Evolutionary conservation across 2,797 vertebrate genomes (phyloP).

Genomic region (Cryptoblepharus egeriae): DNA sequence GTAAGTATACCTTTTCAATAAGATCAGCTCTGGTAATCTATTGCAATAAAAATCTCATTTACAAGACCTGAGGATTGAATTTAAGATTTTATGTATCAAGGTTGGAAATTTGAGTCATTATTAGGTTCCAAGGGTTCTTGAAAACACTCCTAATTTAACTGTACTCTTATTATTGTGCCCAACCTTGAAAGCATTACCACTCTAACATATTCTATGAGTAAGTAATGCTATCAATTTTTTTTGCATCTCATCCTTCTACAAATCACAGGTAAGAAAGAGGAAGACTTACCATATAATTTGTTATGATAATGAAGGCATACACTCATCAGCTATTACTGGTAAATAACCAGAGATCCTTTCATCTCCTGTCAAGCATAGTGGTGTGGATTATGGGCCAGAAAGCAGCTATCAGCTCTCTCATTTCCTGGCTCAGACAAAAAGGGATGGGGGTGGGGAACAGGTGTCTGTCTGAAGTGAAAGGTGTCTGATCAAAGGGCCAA

Average conservation of each 20-base stretch:
- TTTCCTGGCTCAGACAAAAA: slow-evolving; percentile 91
- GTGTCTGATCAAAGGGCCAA: slow-evolving; percentile 90
- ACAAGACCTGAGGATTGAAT: background rate
- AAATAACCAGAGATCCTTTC: slow-evolving; percentile 89
- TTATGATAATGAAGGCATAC: slow-evolving; percentile 69
- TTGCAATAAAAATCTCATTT: background rate
- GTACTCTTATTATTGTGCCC: background rate
- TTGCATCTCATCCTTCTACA: slow-evolving; percentile 40
- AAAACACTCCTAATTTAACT: background rate
- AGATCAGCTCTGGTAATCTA: background rate
- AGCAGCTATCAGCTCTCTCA: slow-evolving; percentile 85
- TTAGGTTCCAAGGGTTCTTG: background rate
- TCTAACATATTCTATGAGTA: slow-evolving; percentile 28
- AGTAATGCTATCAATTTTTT: background rate
- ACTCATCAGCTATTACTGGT: slow-evolving; percentile 83
- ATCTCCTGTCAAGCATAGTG: slow-evolving; percentile 88
- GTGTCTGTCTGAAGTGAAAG: slow-evolving; percentile 86
- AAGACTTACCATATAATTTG: slow-evolving; percentile 54
- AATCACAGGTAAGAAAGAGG: slow-evolving; percentile 43
- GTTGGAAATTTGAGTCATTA: background rate
- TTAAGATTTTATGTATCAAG: slow-evolving; percentile 18
- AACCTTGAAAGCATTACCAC: slow-evolving; percentile 20
- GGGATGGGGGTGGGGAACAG: slow-evolving; percentile 38
- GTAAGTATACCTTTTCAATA: background rate
- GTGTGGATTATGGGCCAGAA: slow-evolving; percentile 82